A percentile compares a stretch with the other conserved stretches of the same genome.
Conservation (phyloP, 2,797 vertebrate species). For the Esox lucius region DNA sequence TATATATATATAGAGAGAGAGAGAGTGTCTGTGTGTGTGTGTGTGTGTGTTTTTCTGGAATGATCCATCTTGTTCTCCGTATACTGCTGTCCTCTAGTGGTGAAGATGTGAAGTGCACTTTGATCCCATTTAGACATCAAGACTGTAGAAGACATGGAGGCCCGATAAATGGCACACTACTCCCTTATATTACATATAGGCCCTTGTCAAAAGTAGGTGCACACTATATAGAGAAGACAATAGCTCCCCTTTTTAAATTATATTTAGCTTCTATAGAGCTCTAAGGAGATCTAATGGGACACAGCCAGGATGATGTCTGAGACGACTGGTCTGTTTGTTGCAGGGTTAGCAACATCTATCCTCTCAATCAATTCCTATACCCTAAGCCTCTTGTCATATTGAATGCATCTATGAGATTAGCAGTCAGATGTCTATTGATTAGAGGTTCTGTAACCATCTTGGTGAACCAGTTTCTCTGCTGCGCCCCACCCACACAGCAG, state of each 20-base stretch:
- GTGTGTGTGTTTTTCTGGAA: neutral
- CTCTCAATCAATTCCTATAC: neutral
- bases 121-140: neutral
- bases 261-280: neutral
- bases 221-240: too few relatives aligned
- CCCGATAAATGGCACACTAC: neutral
- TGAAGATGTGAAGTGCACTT: slow-evolving; percentile 19
- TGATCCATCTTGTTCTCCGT: neutral
- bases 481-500: neutral
- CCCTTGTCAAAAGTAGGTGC: too few relatives aligned
- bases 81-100: slow-evolving; percentile 51
- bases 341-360: neutral
- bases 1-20: too few relatives aligned
- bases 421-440: neutral
- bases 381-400: neutral
- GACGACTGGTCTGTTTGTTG: too few relatives aligned
- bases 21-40: neutral
- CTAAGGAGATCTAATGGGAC: neutral
- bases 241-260: neutral
- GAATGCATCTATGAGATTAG: neutral
- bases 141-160: neutral
- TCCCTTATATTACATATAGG: neutral
- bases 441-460: neutral
- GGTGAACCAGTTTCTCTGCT: neutral
- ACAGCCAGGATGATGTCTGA: too few relatives aligned